Evolutionary conservation across 1,140 invertebrate genomes (phyloP).

Genomic region (Reticulitermes speratus): DNA sequence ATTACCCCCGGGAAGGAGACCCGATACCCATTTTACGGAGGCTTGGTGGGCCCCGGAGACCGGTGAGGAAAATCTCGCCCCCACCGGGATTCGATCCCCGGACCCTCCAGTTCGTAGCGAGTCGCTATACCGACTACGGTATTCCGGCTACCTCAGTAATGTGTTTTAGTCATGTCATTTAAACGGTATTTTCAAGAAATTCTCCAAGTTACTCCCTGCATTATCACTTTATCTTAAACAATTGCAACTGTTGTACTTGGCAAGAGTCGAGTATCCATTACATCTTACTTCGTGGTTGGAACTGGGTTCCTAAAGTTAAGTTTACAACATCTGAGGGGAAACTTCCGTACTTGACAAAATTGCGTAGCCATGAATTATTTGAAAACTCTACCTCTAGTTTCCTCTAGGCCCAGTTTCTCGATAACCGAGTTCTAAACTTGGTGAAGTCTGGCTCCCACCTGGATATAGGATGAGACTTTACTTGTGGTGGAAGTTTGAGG

Average conservation of each 20-base stretch:
- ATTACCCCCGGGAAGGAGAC: no score
- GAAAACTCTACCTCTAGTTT: neutral
- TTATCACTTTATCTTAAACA: neutral
- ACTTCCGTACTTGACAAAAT: neutral
- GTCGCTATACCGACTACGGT: no score
- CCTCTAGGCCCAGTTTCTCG: neutral
- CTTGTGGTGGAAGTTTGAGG: neutral
- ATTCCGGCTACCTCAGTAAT: no score
- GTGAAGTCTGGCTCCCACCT: neutral
- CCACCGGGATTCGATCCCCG: no score
- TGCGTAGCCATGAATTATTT: neutral
- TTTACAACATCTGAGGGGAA: constrained; percentile 13
- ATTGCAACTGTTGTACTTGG: neutral
- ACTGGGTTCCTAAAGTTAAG: neutral
- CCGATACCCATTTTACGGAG: no score
- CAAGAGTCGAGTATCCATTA: constrained; percentile 15
- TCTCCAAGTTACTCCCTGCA: no score
- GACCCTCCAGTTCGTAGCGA: no score
- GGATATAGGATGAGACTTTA: constrained; percentile 12
- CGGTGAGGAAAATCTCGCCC: no score
- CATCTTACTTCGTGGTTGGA: neutral
- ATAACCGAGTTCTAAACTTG: constrained; percentile 15
- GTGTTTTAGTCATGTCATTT: no score
- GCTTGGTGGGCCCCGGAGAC: no score
- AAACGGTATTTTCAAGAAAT: no score